Percentiles rank a stretch among this genome's conserved stretches.
Conservation (phyloP, 2,113 vertebrate species). For the Pelmatolapia mariae region DNA sequence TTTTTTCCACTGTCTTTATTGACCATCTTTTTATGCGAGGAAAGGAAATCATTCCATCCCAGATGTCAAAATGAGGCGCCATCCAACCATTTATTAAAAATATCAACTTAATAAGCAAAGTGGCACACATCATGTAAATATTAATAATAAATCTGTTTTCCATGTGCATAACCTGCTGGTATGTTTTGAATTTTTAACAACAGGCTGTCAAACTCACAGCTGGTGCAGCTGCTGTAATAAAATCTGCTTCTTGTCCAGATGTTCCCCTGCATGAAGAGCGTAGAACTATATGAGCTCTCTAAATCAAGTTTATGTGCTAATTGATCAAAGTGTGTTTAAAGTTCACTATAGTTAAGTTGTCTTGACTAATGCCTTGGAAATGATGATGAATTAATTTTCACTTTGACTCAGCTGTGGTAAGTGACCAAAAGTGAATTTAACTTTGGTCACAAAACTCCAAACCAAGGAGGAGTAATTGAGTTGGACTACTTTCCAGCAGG, state of each 20-base stretch:
- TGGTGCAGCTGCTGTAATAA: not conserved
- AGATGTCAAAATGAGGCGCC: not conserved
- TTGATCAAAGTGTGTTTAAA: not conserved
- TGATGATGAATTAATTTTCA: not conserved
- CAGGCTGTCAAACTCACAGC: not conserved
- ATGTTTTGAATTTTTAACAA: not conserved
- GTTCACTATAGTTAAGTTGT: not conserved
- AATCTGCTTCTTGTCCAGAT: not conserved
- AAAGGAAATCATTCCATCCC: not conserved
- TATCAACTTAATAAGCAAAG: not conserved
- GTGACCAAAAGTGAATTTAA: not conserved
- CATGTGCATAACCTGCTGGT: not conserved
- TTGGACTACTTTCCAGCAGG: not conserved
- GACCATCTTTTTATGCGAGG: accelerated
- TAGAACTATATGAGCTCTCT: not conserved
- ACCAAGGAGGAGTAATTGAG: accelerated
- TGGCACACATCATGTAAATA: not conserved
- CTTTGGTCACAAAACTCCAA: not conserved
- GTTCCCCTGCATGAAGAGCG: not conserved
- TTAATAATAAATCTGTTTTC: not conserved
- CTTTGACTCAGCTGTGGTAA: not conserved
- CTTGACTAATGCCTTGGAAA: not conserved
- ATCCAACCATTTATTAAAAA: not conserved
- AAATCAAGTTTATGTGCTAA: not conserved
- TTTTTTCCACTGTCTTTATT: not conserved